phyloP scores from a whole-genome alignment of 30 jellyfish, hydroid and myxozoan genomes.

The Pseudorhiza aurosa region DNA sequence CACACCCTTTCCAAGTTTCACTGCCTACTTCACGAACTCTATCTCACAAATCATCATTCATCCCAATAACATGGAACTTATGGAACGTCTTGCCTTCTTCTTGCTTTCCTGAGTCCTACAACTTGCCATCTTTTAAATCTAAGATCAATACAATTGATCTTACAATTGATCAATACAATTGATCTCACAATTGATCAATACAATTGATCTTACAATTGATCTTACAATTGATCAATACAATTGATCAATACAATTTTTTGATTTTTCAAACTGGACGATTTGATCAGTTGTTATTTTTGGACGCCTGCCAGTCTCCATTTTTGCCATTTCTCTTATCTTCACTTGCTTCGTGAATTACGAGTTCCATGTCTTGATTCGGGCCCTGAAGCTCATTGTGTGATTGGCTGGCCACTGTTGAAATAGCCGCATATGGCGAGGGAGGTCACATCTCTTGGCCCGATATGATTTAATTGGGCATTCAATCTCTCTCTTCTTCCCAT shows the following conservation, averaged over 20 bases:
- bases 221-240: too few species aligned
- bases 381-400: background rate
- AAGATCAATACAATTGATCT: too few species aligned
- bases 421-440: slow-evolving; percentile 40
- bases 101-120: too few species aligned
- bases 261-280: slow-evolving; percentile 2
- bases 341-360: slow-evolving; percentile 8
- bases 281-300: slow-evolving; percentile 17
- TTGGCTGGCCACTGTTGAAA: slow-evolving; percentile 27
- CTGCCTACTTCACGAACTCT: too few species aligned
- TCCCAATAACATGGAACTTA: too few species aligned
- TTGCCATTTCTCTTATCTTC: slow-evolving; percentile 35
- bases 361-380: slow-evolving; percentile 41
- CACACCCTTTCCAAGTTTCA: too few species aligned
- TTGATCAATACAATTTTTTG: slow-evolving; percentile 3
- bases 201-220: too few species aligned
- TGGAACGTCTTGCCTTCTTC: too few species aligned
- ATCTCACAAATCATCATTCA: too few species aligned
- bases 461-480: slow-evolving; percentile 35
- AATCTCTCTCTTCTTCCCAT: slow-evolving; percentile 11
- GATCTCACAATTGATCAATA: too few species aligned
- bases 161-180: too few species aligned
- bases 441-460: slow-evolving; percentile 34
- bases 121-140: too few species aligned
- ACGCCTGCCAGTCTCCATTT: slow-evolving; percentile 30